phyloP scores from a whole-genome alignment of 1,140 invertebrate genomes.

The Pseudomyrmex pallidus region DNA sequence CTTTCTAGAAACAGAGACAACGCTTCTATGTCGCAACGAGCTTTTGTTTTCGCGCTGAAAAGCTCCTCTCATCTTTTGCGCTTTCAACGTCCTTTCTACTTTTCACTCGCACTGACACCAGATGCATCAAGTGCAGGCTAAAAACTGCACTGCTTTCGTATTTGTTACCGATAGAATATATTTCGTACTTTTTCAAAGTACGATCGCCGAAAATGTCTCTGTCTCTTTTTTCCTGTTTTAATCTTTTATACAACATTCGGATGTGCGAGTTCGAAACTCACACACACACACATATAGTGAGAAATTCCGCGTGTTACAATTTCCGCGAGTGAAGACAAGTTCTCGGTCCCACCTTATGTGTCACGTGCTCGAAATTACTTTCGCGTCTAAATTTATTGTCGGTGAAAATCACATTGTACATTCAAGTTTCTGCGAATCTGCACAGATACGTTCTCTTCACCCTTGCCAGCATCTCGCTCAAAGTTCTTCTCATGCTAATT shows the following conservation, averaged over 20 bases:
- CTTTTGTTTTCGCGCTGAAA: constrained; percentile 55
- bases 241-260: too few species aligned
- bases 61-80: constrained; percentile 44
- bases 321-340: constrained; percentile 23
- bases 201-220: neutral
- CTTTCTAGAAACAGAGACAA: constrained; percentile 44
- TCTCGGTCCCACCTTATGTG: neutral
- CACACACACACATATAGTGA: neutral
- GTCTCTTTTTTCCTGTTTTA: constrained; percentile 10
- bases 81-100: constrained; percentile 19
- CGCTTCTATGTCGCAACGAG: constrained; percentile 41
- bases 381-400: constrained; percentile 54
- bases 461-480: constrained; percentile 19
- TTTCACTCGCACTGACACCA: neutral
- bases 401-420: constrained; percentile 72
- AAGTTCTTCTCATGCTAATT: constrained; percentile 67
- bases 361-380: constrained; percentile 49
- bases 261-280: neutral
- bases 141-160: neutral
- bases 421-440: constrained; percentile 48
- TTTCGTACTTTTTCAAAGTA: too few species aligned
- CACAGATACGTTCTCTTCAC: neutral
- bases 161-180: neutral
- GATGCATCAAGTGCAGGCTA: neutral
- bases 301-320: neutral